Conservation (phyloP, 2,797 vertebrate species). For the Esox lucius region DNA sequence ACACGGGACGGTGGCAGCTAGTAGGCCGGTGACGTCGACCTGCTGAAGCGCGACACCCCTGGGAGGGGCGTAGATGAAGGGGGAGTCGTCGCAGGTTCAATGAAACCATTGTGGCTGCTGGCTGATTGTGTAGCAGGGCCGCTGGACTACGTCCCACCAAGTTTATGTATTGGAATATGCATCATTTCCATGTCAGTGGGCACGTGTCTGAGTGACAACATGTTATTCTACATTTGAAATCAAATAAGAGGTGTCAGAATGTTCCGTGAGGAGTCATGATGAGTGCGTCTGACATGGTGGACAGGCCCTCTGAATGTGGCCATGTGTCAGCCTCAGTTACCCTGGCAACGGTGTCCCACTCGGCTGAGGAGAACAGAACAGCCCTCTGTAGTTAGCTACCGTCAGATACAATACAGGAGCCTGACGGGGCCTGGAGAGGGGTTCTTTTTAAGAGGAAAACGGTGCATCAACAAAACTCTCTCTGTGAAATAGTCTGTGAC, state of each 20-base stretch:
- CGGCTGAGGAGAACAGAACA: neutral
- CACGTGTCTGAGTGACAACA: slow-evolving; percentile 22
- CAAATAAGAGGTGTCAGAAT: slow-evolving; percentile 38
- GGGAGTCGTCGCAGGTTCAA: no score
- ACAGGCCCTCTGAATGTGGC: slow-evolving; percentile 6
- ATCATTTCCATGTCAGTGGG: neutral
- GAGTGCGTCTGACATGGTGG: slow-evolving; percentile 7
- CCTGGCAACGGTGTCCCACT: neutral
- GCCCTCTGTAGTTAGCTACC: neutral
- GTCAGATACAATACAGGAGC: neutral
- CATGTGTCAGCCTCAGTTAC: neutral
- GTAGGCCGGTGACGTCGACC: no score
- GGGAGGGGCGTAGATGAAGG: no score
- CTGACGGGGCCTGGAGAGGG: neutral
- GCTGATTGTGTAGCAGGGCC: neutral
- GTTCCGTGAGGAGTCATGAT: slow-evolving; percentile 1
- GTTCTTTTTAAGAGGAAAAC: slow-evolving; percentile 6
- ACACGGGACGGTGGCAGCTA: no score
- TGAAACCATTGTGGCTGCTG: no score
- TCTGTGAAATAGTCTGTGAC: slow-evolving; percentile 11
- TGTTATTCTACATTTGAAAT: slow-evolving; percentile 19
- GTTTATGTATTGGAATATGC: slow-evolving; percentile 4
- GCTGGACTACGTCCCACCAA: neutral
- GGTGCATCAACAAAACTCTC: slow-evolving; percentile 24
- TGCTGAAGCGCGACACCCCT: no score